A percentile compares a stretch with the other conserved stretches of the same genome.
Evolutionary conservation across 1,140 invertebrate genomes (phyloP).

Genomic region (Drosophila takahashii): DNA sequence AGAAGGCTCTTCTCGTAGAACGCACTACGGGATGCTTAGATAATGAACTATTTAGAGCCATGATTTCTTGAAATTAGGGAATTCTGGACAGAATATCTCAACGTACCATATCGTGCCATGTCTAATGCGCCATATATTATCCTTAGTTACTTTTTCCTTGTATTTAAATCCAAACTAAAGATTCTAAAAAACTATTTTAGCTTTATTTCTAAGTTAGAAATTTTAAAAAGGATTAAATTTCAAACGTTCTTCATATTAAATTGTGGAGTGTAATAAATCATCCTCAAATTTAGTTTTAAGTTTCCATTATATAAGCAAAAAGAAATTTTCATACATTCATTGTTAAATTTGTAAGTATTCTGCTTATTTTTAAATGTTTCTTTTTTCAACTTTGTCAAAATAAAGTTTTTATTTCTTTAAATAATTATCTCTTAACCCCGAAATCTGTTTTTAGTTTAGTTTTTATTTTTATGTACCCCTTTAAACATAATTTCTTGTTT

Average conservation of each 20-base stretch:
- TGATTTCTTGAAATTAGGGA: slow-evolving; percentile 38
- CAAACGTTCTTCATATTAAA: too few species aligned
- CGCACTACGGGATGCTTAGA: slow-evolving; percentile 42
- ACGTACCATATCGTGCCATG: slow-evolving; percentile 13
- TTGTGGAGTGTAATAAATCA: too few species aligned
- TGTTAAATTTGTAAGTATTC: too few species aligned
- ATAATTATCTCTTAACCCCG: too few species aligned
- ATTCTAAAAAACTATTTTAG: not conserved
- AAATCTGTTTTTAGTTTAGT: too few species aligned
- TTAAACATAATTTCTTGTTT: not conserved
- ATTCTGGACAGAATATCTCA: slow-evolving; percentile 12
- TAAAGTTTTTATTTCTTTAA: not conserved
- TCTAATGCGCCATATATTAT: not conserved
- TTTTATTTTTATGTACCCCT: not conserved
- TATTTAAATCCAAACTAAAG: too few species aligned
- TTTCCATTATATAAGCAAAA: too few species aligned
- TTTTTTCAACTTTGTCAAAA: too few species aligned
- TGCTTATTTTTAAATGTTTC: too few species aligned
- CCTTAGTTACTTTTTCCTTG: not conserved
- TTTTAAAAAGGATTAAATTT: too few species aligned
- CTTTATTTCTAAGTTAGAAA: not conserved
- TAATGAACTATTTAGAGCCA: slow-evolving; percentile 49
- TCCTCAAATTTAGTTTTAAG: too few species aligned
- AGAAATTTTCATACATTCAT: too few species aligned
- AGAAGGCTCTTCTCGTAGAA: slow-evolving; percentile 29